Evolutionary conservation across 2,113 vertebrate genomes (phyloP).

Genomic region (Cyanocitta stelleri): DNA sequence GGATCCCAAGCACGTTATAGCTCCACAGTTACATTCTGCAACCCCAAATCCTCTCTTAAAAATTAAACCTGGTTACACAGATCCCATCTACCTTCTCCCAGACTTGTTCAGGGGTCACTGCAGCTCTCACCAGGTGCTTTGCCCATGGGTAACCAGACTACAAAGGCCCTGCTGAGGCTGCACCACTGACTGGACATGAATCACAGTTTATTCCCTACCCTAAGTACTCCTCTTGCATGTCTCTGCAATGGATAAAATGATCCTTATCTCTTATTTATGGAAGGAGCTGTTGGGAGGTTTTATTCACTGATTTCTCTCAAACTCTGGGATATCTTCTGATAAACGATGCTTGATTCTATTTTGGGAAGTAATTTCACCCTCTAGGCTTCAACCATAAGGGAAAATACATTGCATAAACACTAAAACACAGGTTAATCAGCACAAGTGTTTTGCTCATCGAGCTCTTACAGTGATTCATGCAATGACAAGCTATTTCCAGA

Average conservation of each 20-base stretch:
- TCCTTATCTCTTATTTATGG: constrained; percentile 28
- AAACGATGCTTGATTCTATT: not conserved
- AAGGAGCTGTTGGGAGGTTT: constrained; percentile 16
- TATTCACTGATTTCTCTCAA: constrained; percentile 1
- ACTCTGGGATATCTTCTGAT: not conserved
- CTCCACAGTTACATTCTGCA: not conserved
- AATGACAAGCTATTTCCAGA: constrained; percentile 11
- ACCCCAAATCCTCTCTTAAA: not conserved
- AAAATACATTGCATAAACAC: not conserved
- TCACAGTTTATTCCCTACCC: not conserved
- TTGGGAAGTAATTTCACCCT: constrained; percentile 37
- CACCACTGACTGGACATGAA: not conserved
- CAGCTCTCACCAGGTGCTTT: not conserved
- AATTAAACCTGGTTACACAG: not conserved
- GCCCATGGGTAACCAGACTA: not conserved
- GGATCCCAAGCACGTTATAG: rapidly evolving
- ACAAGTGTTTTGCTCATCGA: not conserved
- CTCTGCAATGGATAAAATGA: not conserved
- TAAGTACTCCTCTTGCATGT: not conserved
- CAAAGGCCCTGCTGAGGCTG: not conserved
- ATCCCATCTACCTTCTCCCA: not conserved
- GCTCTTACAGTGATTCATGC: not conserved
- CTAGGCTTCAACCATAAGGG: constrained; percentile 13
- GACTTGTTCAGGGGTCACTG: not conserved
- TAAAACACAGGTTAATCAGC: constrained; percentile 32